A percentile compares a stretch with the other conserved stretches of the same genome.
Evolutionary conservation across 2,888 invertebrate species (phyloP).

Genomic region (Phengaris alcon): DNA sequence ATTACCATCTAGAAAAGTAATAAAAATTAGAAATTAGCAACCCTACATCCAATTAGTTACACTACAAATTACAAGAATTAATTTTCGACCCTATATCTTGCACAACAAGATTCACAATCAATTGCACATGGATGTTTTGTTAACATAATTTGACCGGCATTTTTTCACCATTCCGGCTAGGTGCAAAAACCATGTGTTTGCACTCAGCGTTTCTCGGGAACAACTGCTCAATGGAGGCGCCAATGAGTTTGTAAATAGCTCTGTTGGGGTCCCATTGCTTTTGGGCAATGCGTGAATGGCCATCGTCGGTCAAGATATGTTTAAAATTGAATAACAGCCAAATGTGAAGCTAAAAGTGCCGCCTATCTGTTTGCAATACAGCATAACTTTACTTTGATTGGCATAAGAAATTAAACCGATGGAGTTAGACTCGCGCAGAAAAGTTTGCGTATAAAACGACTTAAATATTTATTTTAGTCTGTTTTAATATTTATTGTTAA

Average conservation of each 20-base stretch:
- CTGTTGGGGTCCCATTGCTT: constrained; percentile 2
- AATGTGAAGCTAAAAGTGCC: not conserved
- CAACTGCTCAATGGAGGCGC: constrained; percentile 21
- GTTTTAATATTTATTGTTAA: too few species aligned
- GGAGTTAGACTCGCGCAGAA: too few species aligned
- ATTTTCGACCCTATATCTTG: not conserved
- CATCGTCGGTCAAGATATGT: not conserved
- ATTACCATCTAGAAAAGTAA: not conserved
- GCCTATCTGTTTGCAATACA: not conserved
- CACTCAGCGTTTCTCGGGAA: constrained; percentile 31
- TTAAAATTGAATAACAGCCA: not conserved
- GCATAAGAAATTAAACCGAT: too few species aligned
- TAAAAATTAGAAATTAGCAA: not conserved
- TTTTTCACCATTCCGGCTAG: constrained; percentile 34
- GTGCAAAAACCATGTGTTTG: constrained; percentile 39
- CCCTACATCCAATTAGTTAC: constrained; percentile 25
- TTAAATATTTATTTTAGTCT: too few species aligned
- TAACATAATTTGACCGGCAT: constrained; percentile 26
- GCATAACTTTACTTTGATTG: too few species aligned
- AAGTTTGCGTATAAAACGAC: too few species aligned
- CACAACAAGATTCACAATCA: not conserved
- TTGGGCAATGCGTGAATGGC: not conserved
- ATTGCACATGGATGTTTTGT: not conserved
- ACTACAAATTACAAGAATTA: not conserved
- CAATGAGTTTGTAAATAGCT: constrained; percentile 26